Evolutionary conservation across 2,888 invertebrate species (phyloP), one percentile per base, ranked within the genome.

Genomic region (Harmothoe impar): DNA sequence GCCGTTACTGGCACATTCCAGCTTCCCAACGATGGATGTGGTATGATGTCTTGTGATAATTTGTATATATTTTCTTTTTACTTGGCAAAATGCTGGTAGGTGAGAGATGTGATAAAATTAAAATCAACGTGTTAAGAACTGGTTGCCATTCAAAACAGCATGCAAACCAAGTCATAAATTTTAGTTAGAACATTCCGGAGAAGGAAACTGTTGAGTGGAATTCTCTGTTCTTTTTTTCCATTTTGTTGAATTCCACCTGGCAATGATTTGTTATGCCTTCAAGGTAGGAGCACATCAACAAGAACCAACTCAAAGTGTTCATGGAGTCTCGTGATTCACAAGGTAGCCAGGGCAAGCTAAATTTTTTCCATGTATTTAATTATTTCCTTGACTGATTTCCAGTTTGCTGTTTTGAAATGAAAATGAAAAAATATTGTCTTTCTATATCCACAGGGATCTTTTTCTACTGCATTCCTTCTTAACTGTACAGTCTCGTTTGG

Each of bases 61-160:
- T 51, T 84, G 84, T 43, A 43, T 43, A 43, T 43, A 43, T 3
- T 20, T 86, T 86, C 23, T 52, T 84, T 54, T 86, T 84, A 51
- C 51, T 35, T 54, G 86, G 33, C 54, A 29, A 86, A 25, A 86
- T 86, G 52, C 29, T 86, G 86, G 54, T 54, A 52, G 52, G 86
- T 86, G 86, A 86, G 33, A 86, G 52, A 54, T 86, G 86, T 86
- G 86, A 86, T 54, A 29, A 86, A 86, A 86, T 86, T 86, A 86
- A 86, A 86, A 56, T 29, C 54, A 86, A 86, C 86, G 86, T 86
- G 86, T 86, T 86, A 54, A 56, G 56, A 86, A 86, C 86, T 86
- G 52, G 86, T 86, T 86, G 86, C 29, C 52, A 86, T 86, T 86
- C 86, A 86, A 86, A 86, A 86, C 54, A 56, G 56, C 86, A 86